Conservation (phyloP, 2,113 vertebrate species). For the Myrmecophaga tridactyla region DNA sequence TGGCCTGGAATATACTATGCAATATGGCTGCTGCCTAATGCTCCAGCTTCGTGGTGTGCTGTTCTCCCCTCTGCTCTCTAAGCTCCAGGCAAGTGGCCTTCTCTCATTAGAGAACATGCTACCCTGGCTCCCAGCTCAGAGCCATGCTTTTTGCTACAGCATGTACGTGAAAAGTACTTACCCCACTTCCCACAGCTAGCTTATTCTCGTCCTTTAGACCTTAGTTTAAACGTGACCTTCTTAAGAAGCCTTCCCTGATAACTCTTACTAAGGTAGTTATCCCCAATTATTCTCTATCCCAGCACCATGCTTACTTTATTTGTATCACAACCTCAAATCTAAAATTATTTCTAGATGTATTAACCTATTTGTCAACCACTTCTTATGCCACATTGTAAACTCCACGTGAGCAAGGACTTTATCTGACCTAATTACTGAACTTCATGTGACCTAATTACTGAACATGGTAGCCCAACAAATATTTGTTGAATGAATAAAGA, state of each 20-base stretch:
- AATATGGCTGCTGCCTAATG: background rate
- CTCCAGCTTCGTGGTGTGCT: accelerated
- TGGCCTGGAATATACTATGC: background rate
- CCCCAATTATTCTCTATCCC: background rate
- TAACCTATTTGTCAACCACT: background rate
- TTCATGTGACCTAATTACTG: background rate
- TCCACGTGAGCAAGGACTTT: background rate
- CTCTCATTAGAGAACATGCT: background rate
- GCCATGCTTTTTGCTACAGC: background rate
- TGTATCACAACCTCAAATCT: background rate
- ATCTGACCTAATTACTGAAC: background rate
- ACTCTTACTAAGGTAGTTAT: background rate
- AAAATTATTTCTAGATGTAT: background rate
- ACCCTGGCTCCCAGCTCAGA: background rate
- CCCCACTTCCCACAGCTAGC: background rate
- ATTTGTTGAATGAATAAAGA: background rate
- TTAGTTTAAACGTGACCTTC: background rate
- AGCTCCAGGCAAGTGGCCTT: background rate
- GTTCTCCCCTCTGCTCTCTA: background rate
- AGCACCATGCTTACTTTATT: background rate
- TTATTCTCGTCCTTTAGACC: background rate
- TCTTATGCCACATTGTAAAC: background rate
- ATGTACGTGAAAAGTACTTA: background rate
- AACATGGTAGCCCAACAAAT: background rate
- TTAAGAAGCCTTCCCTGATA: background rate